Conservation (phyloP, 2,888 invertebrate genomes). For the Ametastegia equiseti region DNA sequence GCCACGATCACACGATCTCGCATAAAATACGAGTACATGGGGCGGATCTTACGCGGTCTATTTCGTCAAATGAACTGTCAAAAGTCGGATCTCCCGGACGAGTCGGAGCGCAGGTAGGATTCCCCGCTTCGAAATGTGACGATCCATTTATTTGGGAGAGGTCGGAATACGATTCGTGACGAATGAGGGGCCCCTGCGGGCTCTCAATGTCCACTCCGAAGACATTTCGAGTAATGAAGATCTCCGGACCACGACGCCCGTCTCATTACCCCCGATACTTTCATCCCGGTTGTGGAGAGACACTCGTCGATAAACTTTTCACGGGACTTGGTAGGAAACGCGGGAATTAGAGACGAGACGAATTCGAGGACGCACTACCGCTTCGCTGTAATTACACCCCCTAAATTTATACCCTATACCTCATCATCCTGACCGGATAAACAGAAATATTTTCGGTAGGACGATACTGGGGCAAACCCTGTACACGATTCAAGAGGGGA, state of each 20-base stretch:
- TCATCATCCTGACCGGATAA: neutral
- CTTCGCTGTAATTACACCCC: neutral
- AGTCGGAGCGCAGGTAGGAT: neutral
- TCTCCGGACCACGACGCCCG: conserved; percentile 41
- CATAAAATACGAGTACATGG: too few relatives aligned
- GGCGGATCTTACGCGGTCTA: too few relatives aligned
- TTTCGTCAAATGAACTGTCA: too few relatives aligned
- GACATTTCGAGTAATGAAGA: conserved; percentile 37
- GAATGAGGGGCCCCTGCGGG: neutral
- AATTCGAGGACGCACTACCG: conserved; percentile 9
- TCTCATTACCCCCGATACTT: conserved; percentile 28
- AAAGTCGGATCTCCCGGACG: neutral
- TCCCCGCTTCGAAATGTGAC: neutral
- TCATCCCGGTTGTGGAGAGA: conserved; percentile 10
- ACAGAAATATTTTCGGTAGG: neutral
- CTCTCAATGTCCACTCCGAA: neutral
- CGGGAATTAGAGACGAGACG: neutral
- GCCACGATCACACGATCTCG: too few relatives aligned
- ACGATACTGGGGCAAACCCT: conserved; percentile 31
- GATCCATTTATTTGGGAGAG: neutral
- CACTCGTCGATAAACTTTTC: neutral
- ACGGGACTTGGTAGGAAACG: neutral
- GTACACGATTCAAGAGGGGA: conserved; percentile 46
- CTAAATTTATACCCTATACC: neutral
- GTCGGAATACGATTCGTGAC: neutral